These are phyloP conservation scores for Chloropsis hardwickii DNA, from an alignment of 2,113 vertebrate species.

Conservation along the genomic window DNA sequence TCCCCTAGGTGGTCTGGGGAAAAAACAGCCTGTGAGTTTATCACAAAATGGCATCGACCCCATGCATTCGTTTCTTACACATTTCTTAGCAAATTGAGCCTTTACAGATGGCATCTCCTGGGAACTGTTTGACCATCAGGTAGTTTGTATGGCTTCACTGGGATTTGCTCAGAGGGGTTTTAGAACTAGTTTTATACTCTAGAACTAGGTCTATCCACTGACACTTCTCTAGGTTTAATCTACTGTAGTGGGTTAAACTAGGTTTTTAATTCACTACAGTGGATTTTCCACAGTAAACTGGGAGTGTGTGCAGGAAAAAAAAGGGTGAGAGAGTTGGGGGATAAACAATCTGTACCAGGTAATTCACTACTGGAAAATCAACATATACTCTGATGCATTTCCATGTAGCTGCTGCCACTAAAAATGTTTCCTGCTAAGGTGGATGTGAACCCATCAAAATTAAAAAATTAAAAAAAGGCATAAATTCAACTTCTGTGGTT, in stretches of 20 bases:
- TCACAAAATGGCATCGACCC: rapidly evolving
- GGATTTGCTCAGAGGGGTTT: background rate
- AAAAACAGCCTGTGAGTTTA: background rate
- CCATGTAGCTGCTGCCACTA: background rate
- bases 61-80: background rate
- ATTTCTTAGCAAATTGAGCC: background rate
- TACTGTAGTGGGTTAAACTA: background rate
- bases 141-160: background rate
- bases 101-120: background rate
- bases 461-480: background rate
- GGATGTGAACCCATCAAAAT: background rate
- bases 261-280: background rate
- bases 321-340: rapidly evolving
- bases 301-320: background rate
- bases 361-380: background rate
- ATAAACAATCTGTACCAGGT: background rate
- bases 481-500: background rate
- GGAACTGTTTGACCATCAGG: background rate
- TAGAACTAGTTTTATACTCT: background rate
- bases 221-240: background rate
- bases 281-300: background rate
- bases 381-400: background rate
- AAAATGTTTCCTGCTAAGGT: background rate
- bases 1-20: background rate
- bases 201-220: background rate